Conservation (phyloP, 2,888 invertebrate genomes). For the Blastobasis adustella region DNA sequence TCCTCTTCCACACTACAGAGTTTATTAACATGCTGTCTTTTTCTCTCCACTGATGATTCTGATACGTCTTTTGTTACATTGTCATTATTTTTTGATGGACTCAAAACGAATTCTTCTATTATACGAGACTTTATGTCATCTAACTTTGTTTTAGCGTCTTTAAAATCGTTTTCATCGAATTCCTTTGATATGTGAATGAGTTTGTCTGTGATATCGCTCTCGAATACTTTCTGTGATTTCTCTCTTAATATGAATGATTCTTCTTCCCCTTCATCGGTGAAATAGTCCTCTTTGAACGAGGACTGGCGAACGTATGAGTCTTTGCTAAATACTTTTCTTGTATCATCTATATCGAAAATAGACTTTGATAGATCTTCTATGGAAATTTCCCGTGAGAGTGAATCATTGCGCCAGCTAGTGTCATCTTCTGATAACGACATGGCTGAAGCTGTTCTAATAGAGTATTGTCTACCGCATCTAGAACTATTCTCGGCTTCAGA, state of each 20-base stretch:
- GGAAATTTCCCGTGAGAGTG: conserved; percentile 73
- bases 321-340: conserved; percentile 66
- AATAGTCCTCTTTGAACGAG: conserved; percentile 66
- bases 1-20: conserved; percentile 64
- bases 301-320: conserved; percentile 61
- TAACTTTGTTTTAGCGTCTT: conserved; percentile 41
- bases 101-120: conserved; percentile 58
- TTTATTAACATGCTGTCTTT: conserved; percentile 38
- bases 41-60: conserved; percentile 55
- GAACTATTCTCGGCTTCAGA: conserved; percentile 66
- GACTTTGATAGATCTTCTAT: conserved; percentile 73
- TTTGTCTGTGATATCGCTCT: conserved; percentile 66
- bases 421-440: conserved; percentile 80
- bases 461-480: conserved; percentile 36
- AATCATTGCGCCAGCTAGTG: conserved; percentile 69
- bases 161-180: conserved; percentile 55
- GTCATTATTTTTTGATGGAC: conserved; percentile 43
- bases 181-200: conserved; percentile 63
- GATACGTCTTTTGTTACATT: conserved; percentile 57
- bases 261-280: conserved; percentile 55
- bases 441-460: conserved; percentile 77
- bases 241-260: conserved; percentile 55
- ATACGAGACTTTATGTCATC: conserved; percentile 60
- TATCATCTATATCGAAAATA: conserved; percentile 67
- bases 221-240: conserved; percentile 58